Evolutionary conservation across 2,113 vertebrate species (phyloP), one percentile per base, ranked within the genome.

Genomic region (Scomber scombrus): DNA sequence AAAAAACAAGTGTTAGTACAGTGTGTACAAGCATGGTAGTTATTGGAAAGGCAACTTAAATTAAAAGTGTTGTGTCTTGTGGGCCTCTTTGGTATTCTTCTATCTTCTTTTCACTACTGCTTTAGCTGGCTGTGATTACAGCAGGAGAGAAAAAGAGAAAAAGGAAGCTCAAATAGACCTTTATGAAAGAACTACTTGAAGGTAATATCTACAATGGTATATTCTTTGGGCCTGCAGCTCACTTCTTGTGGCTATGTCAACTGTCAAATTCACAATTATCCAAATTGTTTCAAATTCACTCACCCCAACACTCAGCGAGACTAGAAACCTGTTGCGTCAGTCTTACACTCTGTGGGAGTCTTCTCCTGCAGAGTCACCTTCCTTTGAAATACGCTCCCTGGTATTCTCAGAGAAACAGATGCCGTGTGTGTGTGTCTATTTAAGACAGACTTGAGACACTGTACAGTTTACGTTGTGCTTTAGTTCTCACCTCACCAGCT

Each of bases 291-390:
- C 31, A 16, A 15, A 70, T 46, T 49, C 18, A 29, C 18, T 26
- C 29, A 0, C 12, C 40, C 5, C 2, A 75, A 65, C 23, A 16
- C 43, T 40, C 57, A 34, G 49, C 40, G 56, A 56, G 34, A 61
- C 21, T 47, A 34, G 21, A 60, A 66, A 60, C 45, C 13, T 26
- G 45, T 72, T 71, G 34, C 67, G 23, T 73, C 50, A 69, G 56
- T 69, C 52, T 64, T 14, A n/a, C 7, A 47, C 82, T 57, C 72
- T 49, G 76, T 47, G 61, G 72, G 77, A 74, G 46, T 60, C 46
- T 75, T n/a, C 71, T 69, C 60, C 76, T 75, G 64, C 64, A 67
- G 76, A 77, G 61, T 77, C 61, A 74, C 55, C 67, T 78, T 81
- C 60, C 31, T 70, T 77, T 85, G 65, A 85, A 81, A 75, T 49